Evolutionary conservation across 2,113 vertebrate species (phyloP).

Genomic region (Oncorhynchus kisutch): DNA sequence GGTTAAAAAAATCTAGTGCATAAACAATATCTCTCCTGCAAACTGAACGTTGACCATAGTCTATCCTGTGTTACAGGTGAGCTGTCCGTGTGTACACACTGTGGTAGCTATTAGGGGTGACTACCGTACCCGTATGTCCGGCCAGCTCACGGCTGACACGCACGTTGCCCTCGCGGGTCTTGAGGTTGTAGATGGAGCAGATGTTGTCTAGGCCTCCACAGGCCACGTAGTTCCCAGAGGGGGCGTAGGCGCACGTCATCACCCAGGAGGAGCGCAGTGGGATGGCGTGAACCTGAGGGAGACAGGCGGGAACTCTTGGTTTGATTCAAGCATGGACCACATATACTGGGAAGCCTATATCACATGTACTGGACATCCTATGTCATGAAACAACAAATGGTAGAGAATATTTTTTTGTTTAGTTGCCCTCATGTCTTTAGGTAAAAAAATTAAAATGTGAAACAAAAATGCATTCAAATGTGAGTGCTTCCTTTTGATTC

Average conservation of each 20-base stretch:
- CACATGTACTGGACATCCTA: too few relatives aligned
- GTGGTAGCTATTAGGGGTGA: too few relatives aligned
- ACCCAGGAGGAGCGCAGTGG: constrained; percentile 98
- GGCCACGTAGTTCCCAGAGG: constrained; percentile 97
- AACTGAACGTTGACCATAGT: too few relatives aligned
- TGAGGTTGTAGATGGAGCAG: constrained; percentile 99
- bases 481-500: too few relatives aligned
- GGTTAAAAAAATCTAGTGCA: too few relatives aligned
- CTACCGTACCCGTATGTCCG: constrained; percentile 89
- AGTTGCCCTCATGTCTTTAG: background rate
- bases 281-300: constrained; percentile 93
- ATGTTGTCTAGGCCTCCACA: constrained; percentile 98
- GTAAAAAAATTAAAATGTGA: too few relatives aligned
- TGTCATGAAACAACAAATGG: background rate
- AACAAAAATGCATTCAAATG: background rate
- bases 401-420: background rate
- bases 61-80: too few relatives aligned
- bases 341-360: too few relatives aligned
- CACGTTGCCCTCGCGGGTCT: constrained; percentile 98
- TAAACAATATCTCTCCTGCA: too few relatives aligned
- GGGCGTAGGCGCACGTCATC: constrained; percentile 99
- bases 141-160: constrained; percentile 96
- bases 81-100: too few relatives aligned
- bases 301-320: too few relatives aligned
- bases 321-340: too few relatives aligned